Evolutionary conservation across 2,888 invertebrate genomes (phyloP), one percentile per base, ranked within the genome.

Genomic region (Nesidiocoris tenuis): DNA sequence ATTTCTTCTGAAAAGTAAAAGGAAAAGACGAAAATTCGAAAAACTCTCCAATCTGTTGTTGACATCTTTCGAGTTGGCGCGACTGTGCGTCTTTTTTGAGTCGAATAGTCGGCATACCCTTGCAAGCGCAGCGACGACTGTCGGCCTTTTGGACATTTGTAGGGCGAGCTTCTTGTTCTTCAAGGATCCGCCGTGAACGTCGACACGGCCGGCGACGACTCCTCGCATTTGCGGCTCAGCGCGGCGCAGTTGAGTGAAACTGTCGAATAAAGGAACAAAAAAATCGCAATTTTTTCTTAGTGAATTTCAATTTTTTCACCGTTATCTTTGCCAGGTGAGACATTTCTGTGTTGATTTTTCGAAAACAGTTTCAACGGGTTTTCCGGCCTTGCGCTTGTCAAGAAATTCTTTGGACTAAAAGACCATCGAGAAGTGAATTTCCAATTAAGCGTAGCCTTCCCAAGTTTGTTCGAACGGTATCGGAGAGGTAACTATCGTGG

Each of bases 131-230:
- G 85, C 85, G 76, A 84, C 82, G 0, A 86, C 85, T 54, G 84
- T 82, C 1, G 86, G 86, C 75, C 86, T 81, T 77, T 85, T 84
- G 61, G 85, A 85, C 85, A 86, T 85, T 80, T 86, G 86, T 76
- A 84, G 84, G 0, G 85, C 85, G 18, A 86, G 82, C 54, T 85
- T 82, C 55, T 84, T 81, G 80, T 86, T 86, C 80, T 83, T 83
- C 12, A 83, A 82, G 0, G 82, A 82, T 54, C 71, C 66, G 39
- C 74, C 66, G n/a, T 22, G 18, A 2, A 23, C 57, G 61, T 70
- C 61, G 12, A 70, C 70, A 59, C 70, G 22, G 17, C 70, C 70
- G 9, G 57, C 61, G 12, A 70, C 19, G 24, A 24, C 70, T 22
- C 70, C 70, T 17, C 39, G 70, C 23, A 19, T 25, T 63, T 70